A percentile compares a stretch with the other conserved stretches of the same genome.
These are phyloP conservation scores for Euleptes europaea DNA, from an alignment of 2,113 vertebrate genomes.

Conservation along the genomic window DNA sequence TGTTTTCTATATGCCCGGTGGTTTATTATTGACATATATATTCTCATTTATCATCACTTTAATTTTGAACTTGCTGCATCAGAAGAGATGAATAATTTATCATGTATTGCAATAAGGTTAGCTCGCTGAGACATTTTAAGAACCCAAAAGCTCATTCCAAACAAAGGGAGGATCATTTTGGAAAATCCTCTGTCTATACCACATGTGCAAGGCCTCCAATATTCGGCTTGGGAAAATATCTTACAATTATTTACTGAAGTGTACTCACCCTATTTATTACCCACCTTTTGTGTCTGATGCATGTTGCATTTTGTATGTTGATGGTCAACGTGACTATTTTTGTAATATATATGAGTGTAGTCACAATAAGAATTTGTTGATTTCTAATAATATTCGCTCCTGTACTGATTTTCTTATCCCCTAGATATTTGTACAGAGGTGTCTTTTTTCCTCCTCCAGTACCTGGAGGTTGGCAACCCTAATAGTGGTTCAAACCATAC, in stretches of 20 bases:
- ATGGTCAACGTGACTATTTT: too few relatives aligned
- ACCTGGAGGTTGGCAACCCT: too few relatives aligned
- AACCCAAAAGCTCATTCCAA: neutral
- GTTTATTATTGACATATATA: neutral
- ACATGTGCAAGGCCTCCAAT: neutral
- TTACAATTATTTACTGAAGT: neutral
- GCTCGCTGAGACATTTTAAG: neutral
- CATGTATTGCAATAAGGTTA: neutral
- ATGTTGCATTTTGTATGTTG: too few relatives aligned
- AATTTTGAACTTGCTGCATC: neutral
- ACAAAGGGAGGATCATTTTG: neutral
- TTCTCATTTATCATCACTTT: neutral
- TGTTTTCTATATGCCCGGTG: neutral
- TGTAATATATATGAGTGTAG: too few relatives aligned
- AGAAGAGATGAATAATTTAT: neutral
- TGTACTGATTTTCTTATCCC: too few relatives aligned
- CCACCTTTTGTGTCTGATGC: too few relatives aligned
- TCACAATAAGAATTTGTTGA: too few relatives aligned
- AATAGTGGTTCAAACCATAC: too few relatives aligned
- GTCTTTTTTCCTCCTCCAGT: too few relatives aligned
- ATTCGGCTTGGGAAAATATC: neutral
- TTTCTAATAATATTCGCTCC: too few relatives aligned
- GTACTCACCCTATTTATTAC: too few relatives aligned
- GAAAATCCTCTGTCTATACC: neutral
- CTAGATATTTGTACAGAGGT: too few relatives aligned